phyloP scores from a whole-genome alignment of 2,797 vertebrate genomes.

The Coranthus polyacanthus region DNA sequence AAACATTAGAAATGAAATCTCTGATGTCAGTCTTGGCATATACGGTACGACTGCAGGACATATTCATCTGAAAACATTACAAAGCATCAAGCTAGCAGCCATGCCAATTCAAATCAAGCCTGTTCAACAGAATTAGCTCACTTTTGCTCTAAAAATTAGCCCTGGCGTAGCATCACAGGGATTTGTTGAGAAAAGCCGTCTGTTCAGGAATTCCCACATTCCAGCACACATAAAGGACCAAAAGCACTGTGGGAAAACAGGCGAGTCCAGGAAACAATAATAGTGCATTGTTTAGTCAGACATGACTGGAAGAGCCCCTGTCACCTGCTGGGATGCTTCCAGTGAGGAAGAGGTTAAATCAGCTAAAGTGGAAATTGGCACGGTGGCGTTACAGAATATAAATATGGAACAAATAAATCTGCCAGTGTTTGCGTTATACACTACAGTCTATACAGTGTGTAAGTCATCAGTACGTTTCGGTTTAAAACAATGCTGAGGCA shows the following conservation, averaged over 20 bases:
- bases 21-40: neutral
- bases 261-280: constrained; percentile 26
- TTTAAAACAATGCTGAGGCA: neutral
- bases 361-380: neutral
- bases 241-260: constrained; percentile 46
- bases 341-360: neutral
- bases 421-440: constrained; percentile 1
- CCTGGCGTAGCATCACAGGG: constrained; percentile 9
- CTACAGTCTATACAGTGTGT: neutral
- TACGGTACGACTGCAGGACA: neutral
- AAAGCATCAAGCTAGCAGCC: neutral
- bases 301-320: neutral
- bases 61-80: neutral
- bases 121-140: neutral
- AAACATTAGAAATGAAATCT: no score
- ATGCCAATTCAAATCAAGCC: neutral
- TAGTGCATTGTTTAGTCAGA: constrained; percentile 10
- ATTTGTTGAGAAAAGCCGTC: constrained; percentile 33
- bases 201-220: constrained; percentile 50
- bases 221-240: constrained; percentile 28
- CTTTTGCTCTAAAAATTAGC: constrained; percentile 7
- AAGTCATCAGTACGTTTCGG: constrained; percentile 7
- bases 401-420: constrained; percentile 2
- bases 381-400: neutral
- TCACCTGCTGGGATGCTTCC: constrained; percentile 6